Conservation (phyloP, 1,140 invertebrate genomes). For the Eriosoma lanigerum region DNA sequence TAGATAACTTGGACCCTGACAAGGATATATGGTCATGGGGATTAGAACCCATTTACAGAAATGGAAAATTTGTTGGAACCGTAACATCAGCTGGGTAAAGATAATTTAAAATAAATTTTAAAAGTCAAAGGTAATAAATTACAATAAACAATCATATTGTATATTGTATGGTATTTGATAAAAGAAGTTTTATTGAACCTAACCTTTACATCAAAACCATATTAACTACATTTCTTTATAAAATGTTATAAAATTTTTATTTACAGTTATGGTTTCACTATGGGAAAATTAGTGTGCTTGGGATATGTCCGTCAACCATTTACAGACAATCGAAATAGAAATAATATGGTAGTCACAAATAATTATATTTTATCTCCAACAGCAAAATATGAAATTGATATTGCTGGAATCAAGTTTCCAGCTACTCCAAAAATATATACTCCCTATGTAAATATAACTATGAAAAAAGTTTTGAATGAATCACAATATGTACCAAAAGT, state of each 20-base stretch:
- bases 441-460: constrained; percentile 55
- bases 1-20: constrained; percentile 73
- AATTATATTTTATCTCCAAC: constrained; percentile 67
- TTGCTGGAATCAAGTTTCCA: constrained; percentile 66
- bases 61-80: constrained; percentile 71
- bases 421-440: constrained; percentile 67
- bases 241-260: too few species aligned
- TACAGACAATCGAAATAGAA: constrained; percentile 54
- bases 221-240: too few species aligned
- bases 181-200: too few species aligned
- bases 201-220: too few species aligned
- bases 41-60: constrained; percentile 74
- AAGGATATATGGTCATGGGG: constrained; percentile 80
- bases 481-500: constrained; percentile 41
- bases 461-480: constrained; percentile 24
- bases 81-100: constrained; percentile 74
- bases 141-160: too few species aligned
- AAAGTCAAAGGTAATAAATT: too few species aligned
- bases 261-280: constrained; percentile 67
- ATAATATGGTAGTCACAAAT: constrained; percentile 62
- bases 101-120: too few species aligned
- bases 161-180: too few species aligned
- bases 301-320: constrained; percentile 65
- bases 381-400: constrained; percentile 69
- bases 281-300: constrained; percentile 67